phyloP scores from a whole-genome alignment of 2,888 invertebrate species.

The Plebejus argus region DNA sequence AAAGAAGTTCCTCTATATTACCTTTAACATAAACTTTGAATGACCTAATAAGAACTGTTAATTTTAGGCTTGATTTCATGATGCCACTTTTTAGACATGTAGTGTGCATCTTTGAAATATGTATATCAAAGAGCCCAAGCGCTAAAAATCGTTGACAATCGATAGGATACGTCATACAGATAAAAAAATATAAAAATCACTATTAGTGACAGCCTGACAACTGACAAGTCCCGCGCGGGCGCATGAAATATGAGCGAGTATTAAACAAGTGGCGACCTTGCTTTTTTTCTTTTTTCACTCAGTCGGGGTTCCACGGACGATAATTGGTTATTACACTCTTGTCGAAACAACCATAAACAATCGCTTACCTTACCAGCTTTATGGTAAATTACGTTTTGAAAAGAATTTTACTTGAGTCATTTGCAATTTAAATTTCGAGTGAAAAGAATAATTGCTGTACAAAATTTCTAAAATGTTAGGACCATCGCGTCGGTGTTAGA shows the following conservation, averaged over 20 bases:
- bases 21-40: too few species aligned
- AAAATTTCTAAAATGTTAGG: slow-evolving; percentile 17
- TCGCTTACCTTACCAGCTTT: slow-evolving; percentile 4
- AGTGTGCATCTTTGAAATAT: too few species aligned
- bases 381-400: neutral
- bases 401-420: slow-evolving; percentile 16
- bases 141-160: too few species aligned
- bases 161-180: neutral
- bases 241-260: slow-evolving; percentile 21
- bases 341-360: slow-evolving; percentile 31
- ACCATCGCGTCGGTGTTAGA: neutral
- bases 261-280: slow-evolving; percentile 27
- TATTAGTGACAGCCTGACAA: slow-evolving; percentile 5
- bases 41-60: too few species aligned
- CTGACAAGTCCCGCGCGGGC: neutral
- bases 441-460: slow-evolving; percentile 12
- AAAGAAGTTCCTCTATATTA: too few species aligned
- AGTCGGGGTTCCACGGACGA: slow-evolving; percentile 17
- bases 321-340: slow-evolving; percentile 31
- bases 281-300: slow-evolving; percentile 17
- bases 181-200: neutral
- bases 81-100: too few species aligned
- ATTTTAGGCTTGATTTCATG: too few species aligned
- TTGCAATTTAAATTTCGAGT: slow-evolving; percentile 13
- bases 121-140: too few species aligned